Conservation (phyloP, 2,888 invertebrate genomes). For the Pollenia griseotomentosa region DNA sequence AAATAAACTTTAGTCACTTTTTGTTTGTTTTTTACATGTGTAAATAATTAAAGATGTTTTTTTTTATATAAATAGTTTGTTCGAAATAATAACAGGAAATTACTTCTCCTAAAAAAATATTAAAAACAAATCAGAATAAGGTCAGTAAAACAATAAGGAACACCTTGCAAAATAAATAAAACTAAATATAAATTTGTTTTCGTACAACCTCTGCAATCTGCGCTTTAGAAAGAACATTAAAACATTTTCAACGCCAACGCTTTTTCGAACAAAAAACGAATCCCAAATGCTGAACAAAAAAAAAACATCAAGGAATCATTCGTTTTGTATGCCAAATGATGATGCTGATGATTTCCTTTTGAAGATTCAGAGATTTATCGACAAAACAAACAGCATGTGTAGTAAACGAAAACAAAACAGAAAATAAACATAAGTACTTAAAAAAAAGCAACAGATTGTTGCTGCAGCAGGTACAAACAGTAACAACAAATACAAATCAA, state of each 20-base stretch:
- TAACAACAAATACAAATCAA: slow-evolving; percentile 39
- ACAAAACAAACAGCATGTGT: slow-evolving; percentile 58
- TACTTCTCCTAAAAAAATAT: slow-evolving; percentile 36
- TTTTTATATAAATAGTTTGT: no score
- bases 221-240: slow-evolving; percentile 10
- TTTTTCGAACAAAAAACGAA: slow-evolving; percentile 45
- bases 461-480: slow-evolving; percentile 69
- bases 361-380: not conserved
- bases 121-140: slow-evolving; percentile 63
- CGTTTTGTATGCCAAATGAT: slow-evolving; percentile 50
- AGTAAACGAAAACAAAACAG: slow-evolving; percentile 21
- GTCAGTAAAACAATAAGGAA: slow-evolving; percentile 69
- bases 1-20: no score
- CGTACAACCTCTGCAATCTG: not conserved
- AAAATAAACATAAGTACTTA: slow-evolving; percentile 26
- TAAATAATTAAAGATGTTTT: no score
- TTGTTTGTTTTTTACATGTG: no score
- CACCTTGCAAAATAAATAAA: slow-evolving; percentile 69
- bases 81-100: slow-evolving; percentile 57
- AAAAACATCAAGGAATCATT: slow-evolving; percentile 33
- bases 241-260: slow-evolving; percentile 61
- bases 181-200: slow-evolving; percentile 12
- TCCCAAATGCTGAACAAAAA: slow-evolving; percentile 53
- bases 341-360: slow-evolving; percentile 31
- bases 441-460: slow-evolving; percentile 71